Percentiles rank a stretch among this genome's conserved stretches.
Evolutionary conservation across 2,113 vertebrate species (phyloP).

Genomic region (Sceloporus undulatus): DNA sequence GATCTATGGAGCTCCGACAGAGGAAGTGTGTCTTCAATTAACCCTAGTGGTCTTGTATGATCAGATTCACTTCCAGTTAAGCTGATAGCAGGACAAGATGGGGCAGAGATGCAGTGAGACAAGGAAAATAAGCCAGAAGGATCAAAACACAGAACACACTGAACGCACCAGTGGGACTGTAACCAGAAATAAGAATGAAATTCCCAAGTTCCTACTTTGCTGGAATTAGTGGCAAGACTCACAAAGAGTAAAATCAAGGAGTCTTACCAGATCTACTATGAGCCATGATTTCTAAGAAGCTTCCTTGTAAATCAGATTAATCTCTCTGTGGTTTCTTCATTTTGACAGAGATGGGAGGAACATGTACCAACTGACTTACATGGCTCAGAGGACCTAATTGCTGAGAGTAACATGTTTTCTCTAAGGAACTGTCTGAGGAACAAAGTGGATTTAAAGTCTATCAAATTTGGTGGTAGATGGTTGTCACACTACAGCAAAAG

Average conservation of each 20-base stretch:
- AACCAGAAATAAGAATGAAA: background rate
- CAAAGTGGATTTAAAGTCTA: background rate
- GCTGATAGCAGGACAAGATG: background rate
- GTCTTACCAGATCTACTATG: background rate
- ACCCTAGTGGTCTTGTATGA: background rate
- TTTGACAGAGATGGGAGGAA: too few relatives aligned
- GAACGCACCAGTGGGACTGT: background rate
- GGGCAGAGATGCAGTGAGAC: background rate
- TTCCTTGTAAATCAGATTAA: background rate
- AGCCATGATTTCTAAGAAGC: background rate
- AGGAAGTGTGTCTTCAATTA: background rate
- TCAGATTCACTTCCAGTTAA: background rate
- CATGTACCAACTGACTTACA: background rate
- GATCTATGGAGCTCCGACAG: background rate
- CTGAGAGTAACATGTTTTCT: background rate
- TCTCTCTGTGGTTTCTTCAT: background rate
- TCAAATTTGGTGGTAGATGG: background rate
- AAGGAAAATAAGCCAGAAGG: background rate
- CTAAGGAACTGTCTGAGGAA: background rate
- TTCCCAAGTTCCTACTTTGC: background rate
- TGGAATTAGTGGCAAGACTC: background rate
- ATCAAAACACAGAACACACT: background rate
- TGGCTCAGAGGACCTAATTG: background rate
- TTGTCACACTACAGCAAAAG: background rate
- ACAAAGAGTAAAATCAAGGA: background rate